These are phyloP conservation scores for Poecilia velifera DNA, from an alignment of 2,797 vertebrate species.

Conservation along the genomic window DNA sequence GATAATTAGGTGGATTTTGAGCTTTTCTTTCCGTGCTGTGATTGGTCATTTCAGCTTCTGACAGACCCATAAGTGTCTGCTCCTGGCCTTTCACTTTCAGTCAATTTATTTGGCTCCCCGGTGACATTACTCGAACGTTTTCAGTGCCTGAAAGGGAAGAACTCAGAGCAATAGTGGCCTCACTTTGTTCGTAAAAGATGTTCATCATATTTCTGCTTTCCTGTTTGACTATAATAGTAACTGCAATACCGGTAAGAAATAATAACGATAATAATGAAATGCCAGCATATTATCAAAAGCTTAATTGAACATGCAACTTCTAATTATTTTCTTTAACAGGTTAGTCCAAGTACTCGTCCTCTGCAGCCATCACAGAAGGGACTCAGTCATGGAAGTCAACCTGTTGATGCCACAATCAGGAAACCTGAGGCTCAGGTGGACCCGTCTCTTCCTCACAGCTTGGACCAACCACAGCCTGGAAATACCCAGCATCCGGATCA, in stretches of 20 bases:
- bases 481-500: slow-evolving; percentile 33
- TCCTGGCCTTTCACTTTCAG: slow-evolving; percentile 24
- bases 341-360: slow-evolving; percentile 23
- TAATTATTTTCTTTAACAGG: slow-evolving; percentile 33
- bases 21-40: slow-evolving; percentile 47
- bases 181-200: slow-evolving; percentile 53
- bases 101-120: slow-evolving; percentile 34
- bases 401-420: slow-evolving; percentile 29
- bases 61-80: slow-evolving; percentile 62
- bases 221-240: slow-evolving; percentile 36
- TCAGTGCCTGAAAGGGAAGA: slow-evolving; percentile 10
- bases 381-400: slow-evolving; percentile 24
- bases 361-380: slow-evolving; percentile 29
- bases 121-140: slow-evolving; percentile 17
- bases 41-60: slow-evolving; percentile 65
- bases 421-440: slow-evolving; percentile 22
- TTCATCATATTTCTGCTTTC: slow-evolving; percentile 39
- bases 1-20: slow-evolving; percentile 48
- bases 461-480: slow-evolving; percentile 38
- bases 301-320: background rate
- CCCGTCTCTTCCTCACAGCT: slow-evolving; percentile 29
- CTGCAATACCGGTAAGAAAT: slow-evolving; percentile 59
- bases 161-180: slow-evolving; percentile 15
- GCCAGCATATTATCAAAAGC: background rate
- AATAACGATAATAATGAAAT: background rate